Conservation (phyloP, 2,888 invertebrate species). For the Catocala fraxini region DNA sequence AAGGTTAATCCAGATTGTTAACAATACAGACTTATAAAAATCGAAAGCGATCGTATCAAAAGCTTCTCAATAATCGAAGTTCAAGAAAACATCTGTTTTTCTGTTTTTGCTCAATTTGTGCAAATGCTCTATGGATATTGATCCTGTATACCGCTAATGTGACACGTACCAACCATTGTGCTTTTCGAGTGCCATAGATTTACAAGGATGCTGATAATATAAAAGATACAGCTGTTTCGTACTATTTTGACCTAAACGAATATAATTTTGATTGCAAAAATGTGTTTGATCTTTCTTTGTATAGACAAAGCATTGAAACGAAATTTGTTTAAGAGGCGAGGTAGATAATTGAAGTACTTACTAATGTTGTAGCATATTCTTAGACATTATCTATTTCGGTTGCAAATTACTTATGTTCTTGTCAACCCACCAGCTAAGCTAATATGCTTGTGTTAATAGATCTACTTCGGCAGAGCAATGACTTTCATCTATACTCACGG, state of each 20-base stretch:
- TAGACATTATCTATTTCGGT: too few species aligned
- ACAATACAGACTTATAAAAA: conserved; percentile 23
- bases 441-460: too few species aligned
- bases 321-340: too few species aligned
- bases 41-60: conserved; percentile 22
- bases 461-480: too few species aligned
- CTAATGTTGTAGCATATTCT: too few species aligned
- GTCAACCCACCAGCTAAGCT: too few species aligned
- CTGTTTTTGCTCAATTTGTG: conserved; percentile 48
- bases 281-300: too few species aligned
- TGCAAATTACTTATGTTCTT: too few species aligned
- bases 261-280: too few species aligned
- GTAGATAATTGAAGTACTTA: too few species aligned
- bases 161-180: conserved; percentile 52
- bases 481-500: too few species aligned
- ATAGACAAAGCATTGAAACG: too few species aligned
- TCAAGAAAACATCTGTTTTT: conserved; percentile 31
- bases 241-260: conserved; percentile 12
- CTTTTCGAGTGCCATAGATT: conserved; percentile 27
- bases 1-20: background rate
- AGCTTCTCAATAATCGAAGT: conserved; percentile 21
- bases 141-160: conserved; percentile 49
- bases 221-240: conserved; percentile 41
- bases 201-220: conserved; percentile 38
- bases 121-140: conserved; percentile 39